Evolutionary conservation across 2,113 vertebrate species (phyloP).

Genomic region (Ctenomys sociabilis): DNA sequence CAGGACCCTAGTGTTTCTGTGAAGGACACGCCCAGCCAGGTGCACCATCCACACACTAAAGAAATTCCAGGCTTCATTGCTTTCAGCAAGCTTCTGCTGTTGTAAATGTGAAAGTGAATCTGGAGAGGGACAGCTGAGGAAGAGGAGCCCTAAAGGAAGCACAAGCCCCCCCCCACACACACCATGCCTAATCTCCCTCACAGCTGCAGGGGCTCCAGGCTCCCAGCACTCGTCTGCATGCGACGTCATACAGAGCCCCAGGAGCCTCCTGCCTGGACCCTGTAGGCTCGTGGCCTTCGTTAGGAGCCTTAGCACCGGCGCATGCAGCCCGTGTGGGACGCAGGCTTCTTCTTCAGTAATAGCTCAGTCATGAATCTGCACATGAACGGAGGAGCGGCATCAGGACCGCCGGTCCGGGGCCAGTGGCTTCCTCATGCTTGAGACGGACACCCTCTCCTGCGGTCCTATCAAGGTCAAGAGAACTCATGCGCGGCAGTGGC

Average conservation of each 20-base stretch:
- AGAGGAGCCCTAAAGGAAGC: neutral
- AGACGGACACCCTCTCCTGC: neutral
- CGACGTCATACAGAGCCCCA: slow-evolving; percentile 50
- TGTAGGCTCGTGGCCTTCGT: neutral
- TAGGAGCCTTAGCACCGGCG: neutral
- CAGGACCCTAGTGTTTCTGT: neutral
- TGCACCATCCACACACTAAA: neutral
- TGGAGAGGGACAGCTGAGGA: slow-evolving; percentile 73
- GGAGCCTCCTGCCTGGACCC: neutral
- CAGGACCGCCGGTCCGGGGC: neutral
- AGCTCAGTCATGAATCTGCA: neutral
- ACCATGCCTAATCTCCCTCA: slow-evolving; percentile 64
- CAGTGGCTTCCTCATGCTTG: neutral
- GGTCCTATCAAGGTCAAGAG: neutral
- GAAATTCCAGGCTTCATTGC: slow-evolving; percentile 23
- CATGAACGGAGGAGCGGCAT: neutral
- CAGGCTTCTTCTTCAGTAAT: too few relatives aligned
- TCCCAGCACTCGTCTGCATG: slow-evolving; percentile 29
- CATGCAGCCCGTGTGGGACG: neutral
- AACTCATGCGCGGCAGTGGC: neutral
- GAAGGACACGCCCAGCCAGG: neutral
- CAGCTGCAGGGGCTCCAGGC: slow-evolving; percentile 70
- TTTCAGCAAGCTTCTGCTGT: slow-evolving; percentile 11
- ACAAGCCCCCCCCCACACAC: too few relatives aligned
- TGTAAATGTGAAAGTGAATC: slow-evolving; percentile 70